phyloP scores from a whole-genome alignment of 2,113 vertebrate species.

The Phoenicopterus ruber region DNA sequence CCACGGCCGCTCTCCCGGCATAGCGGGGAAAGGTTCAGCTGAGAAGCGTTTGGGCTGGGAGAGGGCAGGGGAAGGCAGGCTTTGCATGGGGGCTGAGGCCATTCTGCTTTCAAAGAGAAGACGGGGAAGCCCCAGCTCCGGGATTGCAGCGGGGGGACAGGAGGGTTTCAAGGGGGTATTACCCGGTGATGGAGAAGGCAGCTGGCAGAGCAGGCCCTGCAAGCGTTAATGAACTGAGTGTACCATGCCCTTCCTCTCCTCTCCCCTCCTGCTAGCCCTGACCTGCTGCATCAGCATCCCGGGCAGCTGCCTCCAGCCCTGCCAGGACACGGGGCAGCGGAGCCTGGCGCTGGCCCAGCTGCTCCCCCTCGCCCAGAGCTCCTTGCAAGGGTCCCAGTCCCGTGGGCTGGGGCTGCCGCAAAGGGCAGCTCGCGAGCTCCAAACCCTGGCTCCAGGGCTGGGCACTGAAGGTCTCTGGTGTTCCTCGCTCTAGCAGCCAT shows the following conservation, averaged over 20 bases:
- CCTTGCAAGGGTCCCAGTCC: background rate
- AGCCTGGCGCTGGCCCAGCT: background rate
- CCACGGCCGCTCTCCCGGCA: background rate
- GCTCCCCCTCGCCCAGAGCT: background rate
- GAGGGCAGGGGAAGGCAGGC: background rate
- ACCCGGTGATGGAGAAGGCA: background rate
- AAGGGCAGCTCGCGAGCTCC: background rate
- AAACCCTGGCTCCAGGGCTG: background rate
- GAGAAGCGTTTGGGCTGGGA: background rate
- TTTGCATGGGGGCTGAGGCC: rapidly evolving
- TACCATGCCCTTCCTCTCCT: background rate
- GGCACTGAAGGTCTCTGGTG: background rate
- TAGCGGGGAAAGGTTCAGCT: background rate
- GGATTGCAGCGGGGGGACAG: background rate
- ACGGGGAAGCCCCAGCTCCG: background rate
- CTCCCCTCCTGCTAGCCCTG: background rate
- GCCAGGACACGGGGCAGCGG: background rate
- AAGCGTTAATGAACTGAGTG: rapidly evolving
- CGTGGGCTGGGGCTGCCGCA: background rate
- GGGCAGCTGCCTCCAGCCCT: background rate
- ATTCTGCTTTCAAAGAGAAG: background rate
- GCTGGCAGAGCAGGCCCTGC: background rate
- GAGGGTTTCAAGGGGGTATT: background rate
- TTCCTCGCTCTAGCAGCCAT: background rate
- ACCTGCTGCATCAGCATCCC: background rate